Evolutionary conservation across 2,797 vertebrate genomes (phyloP).

Genomic region (Ibycter americanus): DNA sequence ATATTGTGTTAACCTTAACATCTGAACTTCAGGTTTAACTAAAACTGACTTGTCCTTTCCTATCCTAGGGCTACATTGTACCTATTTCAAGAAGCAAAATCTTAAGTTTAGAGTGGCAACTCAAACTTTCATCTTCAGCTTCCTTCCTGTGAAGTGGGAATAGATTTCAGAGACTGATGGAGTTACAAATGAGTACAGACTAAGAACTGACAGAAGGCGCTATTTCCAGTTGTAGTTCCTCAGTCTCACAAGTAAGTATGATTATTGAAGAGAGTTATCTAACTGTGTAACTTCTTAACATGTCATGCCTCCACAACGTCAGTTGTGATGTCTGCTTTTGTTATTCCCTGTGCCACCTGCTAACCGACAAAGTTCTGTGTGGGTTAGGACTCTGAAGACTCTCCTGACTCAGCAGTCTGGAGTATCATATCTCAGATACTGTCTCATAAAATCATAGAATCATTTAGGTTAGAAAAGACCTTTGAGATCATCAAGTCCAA

Average conservation of each 20-base stretch:
- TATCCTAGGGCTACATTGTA: not conserved
- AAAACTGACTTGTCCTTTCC: not conserved
- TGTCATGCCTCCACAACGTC: not conserved
- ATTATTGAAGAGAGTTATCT: not conserved
- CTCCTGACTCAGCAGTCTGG: not conserved
- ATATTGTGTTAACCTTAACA: not conserved
- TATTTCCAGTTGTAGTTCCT: not conserved
- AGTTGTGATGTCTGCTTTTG: not conserved
- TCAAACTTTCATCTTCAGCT: not conserved
- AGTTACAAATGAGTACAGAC: not conserved
- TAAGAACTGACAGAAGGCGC: not conserved
- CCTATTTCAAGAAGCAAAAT: not conserved
- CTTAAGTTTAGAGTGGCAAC: not conserved
- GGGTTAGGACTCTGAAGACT: not conserved
- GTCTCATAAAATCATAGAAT: not conserved
- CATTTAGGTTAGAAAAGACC: too few species aligned
- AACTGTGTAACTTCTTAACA: not conserved
- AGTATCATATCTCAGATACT: not conserved
- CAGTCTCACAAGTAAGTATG: not conserved
- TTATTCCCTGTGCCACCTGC: not conserved
- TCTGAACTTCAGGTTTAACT: not conserved
- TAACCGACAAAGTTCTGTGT: not conserved
- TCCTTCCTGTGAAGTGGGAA: not conserved
- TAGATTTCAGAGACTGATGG: not conserved
- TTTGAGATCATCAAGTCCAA: too few species aligned